Evolutionary conservation across 2,797 vertebrate genomes (phyloP).

Genomic region (Sebastes itinus): DNA sequence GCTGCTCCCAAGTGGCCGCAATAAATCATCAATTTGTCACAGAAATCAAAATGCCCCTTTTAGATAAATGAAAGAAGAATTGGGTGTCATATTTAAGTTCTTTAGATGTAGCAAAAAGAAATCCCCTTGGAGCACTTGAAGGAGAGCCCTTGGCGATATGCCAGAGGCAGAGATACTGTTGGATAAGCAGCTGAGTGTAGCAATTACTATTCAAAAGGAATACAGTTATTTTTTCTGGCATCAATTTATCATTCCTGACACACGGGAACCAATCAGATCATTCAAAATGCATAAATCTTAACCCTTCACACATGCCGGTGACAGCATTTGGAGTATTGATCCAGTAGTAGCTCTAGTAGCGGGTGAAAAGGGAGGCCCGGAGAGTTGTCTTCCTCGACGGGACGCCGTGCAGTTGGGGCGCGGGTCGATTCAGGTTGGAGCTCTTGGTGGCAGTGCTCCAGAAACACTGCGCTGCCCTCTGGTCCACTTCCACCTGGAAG

Average conservation of each 20-base stretch:
- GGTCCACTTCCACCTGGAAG: constrained; percentile 68
- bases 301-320: not conserved
- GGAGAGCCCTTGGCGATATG: constrained; percentile 15
- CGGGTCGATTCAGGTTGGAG: constrained; percentile 35
- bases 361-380: not conserved
- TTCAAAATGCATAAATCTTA: constrained; percentile 34
- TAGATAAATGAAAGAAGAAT: not conserved
- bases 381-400: not conserved
- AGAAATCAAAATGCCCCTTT: not conserved
- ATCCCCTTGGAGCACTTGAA: constrained; percentile 16
- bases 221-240: constrained; percentile 32
- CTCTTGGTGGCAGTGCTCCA: constrained; percentile 45
- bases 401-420: not conserved
- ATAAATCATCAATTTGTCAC: not conserved
- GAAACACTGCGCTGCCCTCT: constrained; percentile 35
- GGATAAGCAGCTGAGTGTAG: constrained; percentile 44
- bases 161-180: constrained; percentile 21
- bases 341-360: not conserved
- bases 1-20: not conserved
- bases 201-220: constrained; percentile 51
- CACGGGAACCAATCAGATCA: constrained; percentile 25
- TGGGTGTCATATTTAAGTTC: not conserved
- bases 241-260: constrained; percentile 51
- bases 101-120: not conserved
- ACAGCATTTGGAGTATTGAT: constrained; percentile 40